A percentile compares a stretch with the other conserved stretches of the same genome.
phyloP scores from a whole-genome alignment of 2,797 vertebrate species.

The Clarias fuscus region DNA sequence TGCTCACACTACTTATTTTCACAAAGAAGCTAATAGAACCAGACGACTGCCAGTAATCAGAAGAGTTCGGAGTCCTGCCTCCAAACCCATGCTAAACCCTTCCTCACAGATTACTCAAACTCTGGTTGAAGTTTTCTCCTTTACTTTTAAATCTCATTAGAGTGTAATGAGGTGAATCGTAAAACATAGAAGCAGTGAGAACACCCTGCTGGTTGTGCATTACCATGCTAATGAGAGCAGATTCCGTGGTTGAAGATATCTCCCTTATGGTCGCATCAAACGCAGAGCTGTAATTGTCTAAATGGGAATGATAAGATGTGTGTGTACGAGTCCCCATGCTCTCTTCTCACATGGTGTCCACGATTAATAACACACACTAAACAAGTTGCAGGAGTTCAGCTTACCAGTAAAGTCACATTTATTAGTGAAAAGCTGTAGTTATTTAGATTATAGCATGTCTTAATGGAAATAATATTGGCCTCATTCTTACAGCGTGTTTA shows the following conservation, averaged over 20 bases:
- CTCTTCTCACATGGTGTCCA: not conserved
- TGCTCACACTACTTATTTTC: not conserved
- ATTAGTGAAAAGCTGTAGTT: not conserved
- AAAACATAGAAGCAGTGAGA: constrained; percentile 68
- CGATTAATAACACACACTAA: constrained; percentile 55
- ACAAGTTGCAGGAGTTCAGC: constrained; percentile 53
- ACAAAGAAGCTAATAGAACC: not conserved
- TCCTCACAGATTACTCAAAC: constrained; percentile 44
- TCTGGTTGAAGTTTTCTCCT: constrained; percentile 70
- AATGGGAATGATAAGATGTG: constrained; percentile 48
- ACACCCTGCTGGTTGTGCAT: constrained; percentile 78
- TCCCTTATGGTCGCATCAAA: constrained; percentile 53
- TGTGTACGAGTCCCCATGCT: constrained; percentile 6
- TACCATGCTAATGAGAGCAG: constrained; percentile 78
- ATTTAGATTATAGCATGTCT: not conserved
- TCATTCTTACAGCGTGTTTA: not conserved
- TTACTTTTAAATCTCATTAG: constrained; percentile 82
- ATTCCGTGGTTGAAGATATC: constrained; percentile 69
- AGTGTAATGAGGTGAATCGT: constrained; percentile 80
- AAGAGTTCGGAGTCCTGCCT: not conserved
- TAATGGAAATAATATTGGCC: not conserved
- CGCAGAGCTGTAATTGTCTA: constrained; percentile 53
- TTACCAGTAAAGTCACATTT: constrained; percentile 60
- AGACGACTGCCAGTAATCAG: constrained; percentile 12
- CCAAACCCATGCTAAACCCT: constrained; percentile 1